These are phyloP conservation scores for Aspidapion aeneum DNA, from an alignment of 2,888 invertebrate species.

Conservation along the genomic window DNA sequence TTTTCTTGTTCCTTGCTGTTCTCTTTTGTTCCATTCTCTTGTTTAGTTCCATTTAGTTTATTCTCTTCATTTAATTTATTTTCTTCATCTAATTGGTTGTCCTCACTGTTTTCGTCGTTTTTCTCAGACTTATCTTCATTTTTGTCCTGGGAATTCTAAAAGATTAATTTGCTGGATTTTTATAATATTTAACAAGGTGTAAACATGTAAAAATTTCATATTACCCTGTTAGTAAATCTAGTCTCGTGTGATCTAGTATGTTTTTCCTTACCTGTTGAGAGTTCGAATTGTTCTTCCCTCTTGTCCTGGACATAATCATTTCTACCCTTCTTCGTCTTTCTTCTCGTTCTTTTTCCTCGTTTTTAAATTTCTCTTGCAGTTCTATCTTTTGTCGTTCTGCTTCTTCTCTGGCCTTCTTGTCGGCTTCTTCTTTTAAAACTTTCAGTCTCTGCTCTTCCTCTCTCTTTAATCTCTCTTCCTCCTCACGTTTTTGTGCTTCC, in stretches of 20 bases:
- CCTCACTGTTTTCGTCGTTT: conserved; percentile 27
- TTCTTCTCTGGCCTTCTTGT: conserved; percentile 76
- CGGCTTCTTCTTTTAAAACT: conserved; percentile 71
- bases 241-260: no score
- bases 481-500: conserved; percentile 72
- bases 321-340: conserved; percentile 87
- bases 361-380: conserved; percentile 75
- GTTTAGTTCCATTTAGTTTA: conserved; percentile 44
- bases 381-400: conserved; percentile 80
- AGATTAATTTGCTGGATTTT: conserved; percentile 18
- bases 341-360: conserved; percentile 86
- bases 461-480: conserved; percentile 71
- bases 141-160: conserved; percentile 40
- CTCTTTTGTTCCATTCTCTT: conserved; percentile 36
- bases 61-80: conserved; percentile 35
- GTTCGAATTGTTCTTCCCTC: conserved; percentile 51
- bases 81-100: conserved; percentile 42
- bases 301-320: conserved; percentile 89
- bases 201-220: no score
- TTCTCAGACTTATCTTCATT: conserved; percentile 41
- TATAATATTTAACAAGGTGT: not conserved
- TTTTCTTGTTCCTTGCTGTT: conserved; percentile 43
- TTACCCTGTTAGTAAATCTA: no score
- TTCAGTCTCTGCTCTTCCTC: conserved; percentile 63
- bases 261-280: conserved; percentile 34